Evolutionary conservation across 2,888 invertebrate species (phyloP), one percentile per base, ranked within the genome.

Genomic region (Lathronympha strigana): DNA sequence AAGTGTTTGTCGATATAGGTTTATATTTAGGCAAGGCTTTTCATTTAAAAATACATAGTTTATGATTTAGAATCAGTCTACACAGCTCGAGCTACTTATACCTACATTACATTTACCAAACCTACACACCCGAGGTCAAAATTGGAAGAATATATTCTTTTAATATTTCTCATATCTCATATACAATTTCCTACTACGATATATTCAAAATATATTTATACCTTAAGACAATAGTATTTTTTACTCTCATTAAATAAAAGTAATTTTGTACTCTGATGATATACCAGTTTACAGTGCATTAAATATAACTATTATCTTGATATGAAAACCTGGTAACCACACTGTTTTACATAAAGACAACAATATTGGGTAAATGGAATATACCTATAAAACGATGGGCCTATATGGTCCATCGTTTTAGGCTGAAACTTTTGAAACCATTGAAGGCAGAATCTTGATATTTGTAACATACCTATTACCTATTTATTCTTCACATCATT

Each of bases 141-240:
- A n/a, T n/a, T n/a, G n/a, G n/a, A n/a, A n/a, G n/a, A n/a, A n/a
- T n/a, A n/a, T n/a, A 8, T 31, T 11, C 8, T 5, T 11, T 31
- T 11, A 11, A 43, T 19, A 3, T 15, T 15, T 49, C 25, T 15
- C 15, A 6, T 15, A 25, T 49, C 15, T 25, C n/a, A 36, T 53
- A 33, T 36, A 36, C 31, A 51, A 31, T 53, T 21, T 15, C n/a
- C 36, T 33, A 21, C 50, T 50, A 28, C 43, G 2, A 51, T 15
- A 9, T 33, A 21, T 53, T 21, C 43, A 61, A 61, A 61, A 54
- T 54, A 62, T 61, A 61, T 21, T 31, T 33, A 61, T 19, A 31
- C 17, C 19, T 15, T 31, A 25, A 6, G 25, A 25, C 25, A 25
- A 25, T 25, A 6, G 3, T 3, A 3, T 25, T 25, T 25, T 25